Evolutionary conservation across 2,797 vertebrate species (phyloP).

Genomic region (Octomys mimax): DNA sequence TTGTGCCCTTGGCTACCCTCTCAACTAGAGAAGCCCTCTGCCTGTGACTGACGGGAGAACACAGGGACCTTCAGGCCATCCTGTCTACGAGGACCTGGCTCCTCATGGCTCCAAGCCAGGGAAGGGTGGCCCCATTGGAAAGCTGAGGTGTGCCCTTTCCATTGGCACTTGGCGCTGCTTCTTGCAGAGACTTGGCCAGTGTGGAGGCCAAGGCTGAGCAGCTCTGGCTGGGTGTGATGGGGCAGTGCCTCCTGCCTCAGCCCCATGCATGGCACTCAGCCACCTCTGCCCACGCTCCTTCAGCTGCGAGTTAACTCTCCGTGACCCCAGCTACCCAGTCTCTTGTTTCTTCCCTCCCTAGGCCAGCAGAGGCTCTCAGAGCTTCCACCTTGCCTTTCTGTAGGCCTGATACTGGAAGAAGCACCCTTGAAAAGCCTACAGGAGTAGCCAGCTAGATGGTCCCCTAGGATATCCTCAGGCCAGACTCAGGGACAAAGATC

Average conservation of each 20-base stretch:
- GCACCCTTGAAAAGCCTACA: neutral
- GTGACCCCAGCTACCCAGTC: neutral
- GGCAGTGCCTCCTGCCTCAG: slow-evolving; percentile 1
- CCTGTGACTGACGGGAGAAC: neutral
- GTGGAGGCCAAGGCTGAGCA: slow-evolving; percentile 43
- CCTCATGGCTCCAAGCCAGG: neutral
- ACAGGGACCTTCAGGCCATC: neutral
- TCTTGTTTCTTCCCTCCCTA: neutral
- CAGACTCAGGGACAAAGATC: neutral
- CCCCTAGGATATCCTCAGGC: neutral
- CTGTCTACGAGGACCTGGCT: neutral
- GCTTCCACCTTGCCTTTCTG: neutral
- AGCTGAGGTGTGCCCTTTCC: slow-evolving; percentile 59
- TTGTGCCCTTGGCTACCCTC: neutral
- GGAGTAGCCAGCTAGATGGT: accelerated
- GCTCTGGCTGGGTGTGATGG: accelerated
- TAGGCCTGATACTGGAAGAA: neutral
- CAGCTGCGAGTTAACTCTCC: neutral
- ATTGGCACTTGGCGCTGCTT: neutral
- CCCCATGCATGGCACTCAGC: accelerated
- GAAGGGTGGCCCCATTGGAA: neutral
- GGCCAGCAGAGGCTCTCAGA: neutral
- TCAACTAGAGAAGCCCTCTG: neutral
- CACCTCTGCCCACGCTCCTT: slow-evolving; percentile 32
- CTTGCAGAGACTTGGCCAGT: slow-evolving; percentile 47